Evolutionary conservation across 2,113 vertebrate genomes (phyloP).

Genomic region (Cyrtonyx montezumae): DNA sequence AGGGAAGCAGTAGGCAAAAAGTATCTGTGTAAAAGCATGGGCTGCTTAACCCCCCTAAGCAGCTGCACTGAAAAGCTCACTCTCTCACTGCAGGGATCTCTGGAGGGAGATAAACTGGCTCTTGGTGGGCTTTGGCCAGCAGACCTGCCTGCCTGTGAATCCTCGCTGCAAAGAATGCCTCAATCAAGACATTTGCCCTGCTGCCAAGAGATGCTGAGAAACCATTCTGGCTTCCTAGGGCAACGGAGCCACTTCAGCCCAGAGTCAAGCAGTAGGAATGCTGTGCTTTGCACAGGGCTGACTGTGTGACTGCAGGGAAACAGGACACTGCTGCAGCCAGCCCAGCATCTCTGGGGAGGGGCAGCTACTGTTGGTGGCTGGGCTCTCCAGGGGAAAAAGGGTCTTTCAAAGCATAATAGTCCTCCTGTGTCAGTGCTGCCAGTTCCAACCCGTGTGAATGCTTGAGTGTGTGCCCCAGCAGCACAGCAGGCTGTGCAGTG

Average conservation of each 20-base stretch:
- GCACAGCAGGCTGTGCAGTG: background rate
- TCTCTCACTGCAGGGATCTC: constrained; percentile 81
- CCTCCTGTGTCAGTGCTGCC: background rate
- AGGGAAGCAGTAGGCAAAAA: background rate
- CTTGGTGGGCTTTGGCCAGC: constrained; percentile 96
- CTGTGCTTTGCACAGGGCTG: background rate
- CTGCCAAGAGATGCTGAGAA: constrained; percentile 70
- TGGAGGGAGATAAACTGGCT: constrained; percentile 96
- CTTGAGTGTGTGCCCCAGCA: fast-evolving
- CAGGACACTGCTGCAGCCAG: background rate
- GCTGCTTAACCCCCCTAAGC: background rate
- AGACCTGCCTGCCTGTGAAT: constrained; percentile 88
- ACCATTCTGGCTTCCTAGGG: background rate
- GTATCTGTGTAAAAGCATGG: background rate
- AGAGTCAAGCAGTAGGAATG: background rate
- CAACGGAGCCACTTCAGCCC: background rate
- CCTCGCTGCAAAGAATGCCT: constrained; percentile 90
- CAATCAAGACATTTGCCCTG: constrained; percentile 87
- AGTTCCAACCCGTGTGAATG: background rate
- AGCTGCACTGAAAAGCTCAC: background rate
- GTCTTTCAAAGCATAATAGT: background rate
- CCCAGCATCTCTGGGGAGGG: background rate
- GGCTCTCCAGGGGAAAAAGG: background rate
- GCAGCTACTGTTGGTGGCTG: background rate
- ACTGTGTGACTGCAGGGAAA: background rate